Evolutionary conservation across 2,797 vertebrate genomes (phyloP).

Genomic region (Leuciscus waleckii): DNA sequence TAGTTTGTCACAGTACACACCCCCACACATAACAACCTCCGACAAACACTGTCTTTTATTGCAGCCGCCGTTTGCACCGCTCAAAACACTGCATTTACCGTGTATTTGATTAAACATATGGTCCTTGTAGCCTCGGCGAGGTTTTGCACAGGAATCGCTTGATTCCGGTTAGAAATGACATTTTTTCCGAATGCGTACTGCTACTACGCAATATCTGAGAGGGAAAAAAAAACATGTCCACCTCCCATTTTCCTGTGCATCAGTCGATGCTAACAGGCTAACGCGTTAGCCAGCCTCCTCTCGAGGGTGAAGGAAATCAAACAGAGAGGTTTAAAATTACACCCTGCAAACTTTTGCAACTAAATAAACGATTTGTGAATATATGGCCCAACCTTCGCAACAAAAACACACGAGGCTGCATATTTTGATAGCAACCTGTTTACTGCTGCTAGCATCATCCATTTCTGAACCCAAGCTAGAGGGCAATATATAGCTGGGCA

Average conservation of each 20-base stretch:
- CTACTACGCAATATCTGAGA: conserved; percentile 70
- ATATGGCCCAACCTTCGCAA: background rate
- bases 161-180: background rate
- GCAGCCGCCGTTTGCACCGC: conserved; percentile 28
- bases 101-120: background rate
- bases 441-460: conserved; percentile 33
- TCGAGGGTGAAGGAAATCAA: background rate
- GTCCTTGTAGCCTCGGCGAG: background rate
- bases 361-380: background rate
- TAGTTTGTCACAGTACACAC: conserved; percentile 82
- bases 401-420: background rate
- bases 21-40: conserved; percentile 74
- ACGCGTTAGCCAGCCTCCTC: conserved; percentile 49
- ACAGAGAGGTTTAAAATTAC: conserved; percentile 3
- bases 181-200: conserved; percentile 62
- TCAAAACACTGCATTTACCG: conserved; percentile 25
- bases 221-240: conserved; percentile 80
- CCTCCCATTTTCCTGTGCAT: conserved; percentile 86
- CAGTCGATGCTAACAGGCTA: conserved; percentile 74
- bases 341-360: background rate
- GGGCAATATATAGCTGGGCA: conserved; percentile 10
- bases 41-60: conserved; percentile 61
- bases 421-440: conserved; percentile 16
- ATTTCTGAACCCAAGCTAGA: conserved; percentile 30
- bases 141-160: background rate